These are phyloP conservation scores for Peribatodes rhomboidaria DNA, from an alignment of 2,888 invertebrate species.

Conservation along the genomic window DNA sequence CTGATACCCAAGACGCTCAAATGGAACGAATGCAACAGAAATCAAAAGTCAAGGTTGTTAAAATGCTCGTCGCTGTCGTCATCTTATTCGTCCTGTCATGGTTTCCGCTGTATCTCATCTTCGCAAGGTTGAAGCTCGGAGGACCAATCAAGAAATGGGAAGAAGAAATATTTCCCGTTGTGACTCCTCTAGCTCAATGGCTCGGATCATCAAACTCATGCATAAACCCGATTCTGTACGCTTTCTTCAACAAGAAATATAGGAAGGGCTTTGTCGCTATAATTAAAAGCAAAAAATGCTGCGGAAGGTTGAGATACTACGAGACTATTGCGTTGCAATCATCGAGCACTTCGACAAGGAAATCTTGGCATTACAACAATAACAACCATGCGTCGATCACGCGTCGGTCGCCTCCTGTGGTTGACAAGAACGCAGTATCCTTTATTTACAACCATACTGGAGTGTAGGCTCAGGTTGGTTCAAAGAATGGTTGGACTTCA, in stretches of 20 bases:
- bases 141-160: conserved; percentile 92
- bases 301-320: conserved; percentile 94
- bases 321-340: conserved; percentile 95
- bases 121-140: conserved; percentile 94
- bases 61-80: conserved; percentile 97
- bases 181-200: conserved; percentile 96
- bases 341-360: conserved; percentile 94
- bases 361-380: conserved; percentile 93
- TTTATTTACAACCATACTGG: conserved; percentile 91
- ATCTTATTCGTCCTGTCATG: conserved; percentile 97
- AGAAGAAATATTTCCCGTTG: conserved; percentile 92
- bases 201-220: conserved; percentile 97
- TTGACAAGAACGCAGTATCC: conserved; percentile 82
- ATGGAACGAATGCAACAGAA: conserved; percentile 97
- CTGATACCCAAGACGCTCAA: conserved; percentile 95
- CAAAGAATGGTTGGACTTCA: conserved; percentile 57
- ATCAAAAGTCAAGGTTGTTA: conserved; percentile 97
- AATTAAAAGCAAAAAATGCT: conserved; percentile 94
- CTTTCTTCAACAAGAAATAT: conserved; percentile 98
- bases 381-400: conserved; percentile 88
- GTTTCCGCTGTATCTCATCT: conserved; percentile 96
- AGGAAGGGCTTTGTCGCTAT: conserved; percentile 96
- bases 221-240: conserved; percentile 97
- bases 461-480: conserved; percentile 77
- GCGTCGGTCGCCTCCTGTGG: conserved; percentile 83